Base-by-base conservation (phyloP, 92 coral and sea anemone genomes). In the Metridium senile region DNA sequence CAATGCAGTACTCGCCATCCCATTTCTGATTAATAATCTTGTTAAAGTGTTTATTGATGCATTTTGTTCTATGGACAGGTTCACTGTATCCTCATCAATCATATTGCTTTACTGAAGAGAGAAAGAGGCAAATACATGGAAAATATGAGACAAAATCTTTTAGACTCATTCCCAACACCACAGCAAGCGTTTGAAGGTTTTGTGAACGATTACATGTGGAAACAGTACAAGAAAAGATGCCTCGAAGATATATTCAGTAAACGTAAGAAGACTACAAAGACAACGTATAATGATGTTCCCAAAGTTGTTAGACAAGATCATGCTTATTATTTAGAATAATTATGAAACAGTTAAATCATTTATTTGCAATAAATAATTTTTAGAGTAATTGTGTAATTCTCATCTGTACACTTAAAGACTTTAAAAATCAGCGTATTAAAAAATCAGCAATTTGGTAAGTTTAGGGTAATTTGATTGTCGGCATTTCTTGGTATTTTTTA, bases 281-380 rank as follows among this genome's bases (percentile, higher is more conserved):
- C 99, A 21, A 92, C 86, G 32, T 89, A 75, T 67, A 76, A 83
- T 13, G 99, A 95, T 66, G 94, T 95, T 0, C 97, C 99, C 22
- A 56, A 52, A 57, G 99, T 92, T 18, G 93, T 92, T 31, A 87
- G 95, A 76, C 77, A 75, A 32, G 93, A 84, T 47, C 91, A 95
- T 75, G 74, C 71, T 22, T 86, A 87, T 62, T 95, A 90, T 71
- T 86, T 91, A 30, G 76, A 72, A 20, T 72, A 54, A 72, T 28
- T 32, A 53, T n/a, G n/a, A n/a, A n/a, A n/a, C n/a, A n/a, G n/a
- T n/a, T n/a, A n/a, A n/a, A n/a, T n/a, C n/a, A n/a, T n/a, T n/a
- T n/a, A 51, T 51, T 21, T 39, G 49, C 8, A 4, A 39, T 39
- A 39, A 39, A 39, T 39, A 6, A 39, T 39, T 4, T 39, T 4